Evolutionary conservation across 2,888 invertebrate genomes (phyloP), one percentile per base, ranked within the genome.

Genomic region (Chydorus sphaericus): DNA sequence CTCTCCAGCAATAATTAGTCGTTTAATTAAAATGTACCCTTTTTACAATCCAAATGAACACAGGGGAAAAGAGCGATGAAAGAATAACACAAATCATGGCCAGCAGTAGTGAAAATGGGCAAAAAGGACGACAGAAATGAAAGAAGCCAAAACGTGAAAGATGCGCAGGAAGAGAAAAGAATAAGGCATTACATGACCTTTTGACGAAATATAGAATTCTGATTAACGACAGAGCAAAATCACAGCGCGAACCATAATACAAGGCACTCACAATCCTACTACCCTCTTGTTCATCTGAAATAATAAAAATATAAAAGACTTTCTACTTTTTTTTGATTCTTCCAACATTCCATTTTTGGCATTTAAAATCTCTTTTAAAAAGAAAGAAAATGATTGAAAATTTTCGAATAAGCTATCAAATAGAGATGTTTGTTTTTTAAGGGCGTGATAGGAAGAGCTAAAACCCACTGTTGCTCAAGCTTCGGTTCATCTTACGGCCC

Each of bases 151-250:
- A 44, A 44, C 28, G 44, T 44, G 44, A 44, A 44, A 44, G 28
- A 26, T 23, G 28, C 10, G 8, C 10, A 39, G 14, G 16, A 20
- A 10, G 16, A 39, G 20, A 39, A 39, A 39, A 16, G 44, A 26
- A 28, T 14, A 44, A 14, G 26, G 26, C n/a, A 14, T 10, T 28
- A 44, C 23, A 26, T 44, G 28, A 28, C 14, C 11, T 14, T 10
- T 28, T 26, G 4, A 44, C 18, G 44, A 44, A 44, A 44, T 44
- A 44, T 44, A 44, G 44, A 44, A 44, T 44, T 44, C 44, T 44
- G 44, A 44, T 44, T 44, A 44, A 44, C 44, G 44, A 44, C 44
- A 44, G n/a, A 23, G 44, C 26, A 44, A 44, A 33, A 44, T 44
- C 44, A 44, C 44, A 44, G 44, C 44, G 26, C 8, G 44, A 44